These are phyloP conservation scores for Enteromius thamalakanensis DNA, from an alignment of 2,797 vertebrate species.

Conservation along the genomic window DNA sequence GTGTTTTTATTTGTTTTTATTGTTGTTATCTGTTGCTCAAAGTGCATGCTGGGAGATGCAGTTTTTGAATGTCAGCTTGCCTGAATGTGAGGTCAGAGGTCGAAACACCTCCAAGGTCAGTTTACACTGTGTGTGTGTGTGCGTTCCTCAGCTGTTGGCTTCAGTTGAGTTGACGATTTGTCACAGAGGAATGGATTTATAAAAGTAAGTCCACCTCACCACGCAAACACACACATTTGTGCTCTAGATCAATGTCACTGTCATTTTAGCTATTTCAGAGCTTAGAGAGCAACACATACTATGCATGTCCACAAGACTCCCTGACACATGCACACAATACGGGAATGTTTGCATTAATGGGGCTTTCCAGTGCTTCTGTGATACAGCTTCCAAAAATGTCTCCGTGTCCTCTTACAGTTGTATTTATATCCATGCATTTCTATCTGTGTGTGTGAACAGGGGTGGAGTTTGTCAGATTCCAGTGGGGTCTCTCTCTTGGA, in stretches of 20 bases:
- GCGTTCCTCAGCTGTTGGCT: constrained; percentile 71
- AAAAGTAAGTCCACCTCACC: constrained; percentile 30
- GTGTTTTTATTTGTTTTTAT: constrained; percentile 75
- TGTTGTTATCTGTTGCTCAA: background rate
- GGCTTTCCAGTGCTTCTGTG: constrained; percentile 66
- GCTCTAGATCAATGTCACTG: background rate
- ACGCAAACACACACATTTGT: constrained; percentile 10
- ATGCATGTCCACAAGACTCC: constrained; percentile 1
- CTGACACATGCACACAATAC: background rate
- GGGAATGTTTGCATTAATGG: constrained; percentile 31
- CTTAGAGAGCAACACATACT: background rate
- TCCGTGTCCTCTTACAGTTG: constrained; percentile 75
- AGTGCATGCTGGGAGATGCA: constrained; percentile 42
- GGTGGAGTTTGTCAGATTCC: constrained; percentile 46
- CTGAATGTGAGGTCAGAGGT: background rate
- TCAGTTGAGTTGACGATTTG: constrained; percentile 62
- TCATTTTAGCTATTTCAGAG: constrained; percentile 20
- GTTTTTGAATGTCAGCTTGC: constrained; percentile 26
- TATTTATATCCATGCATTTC: constrained; percentile 77
- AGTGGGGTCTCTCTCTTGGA: constrained; percentile 32
- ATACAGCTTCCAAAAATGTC: constrained; percentile 73
- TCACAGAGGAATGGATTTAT: constrained; percentile 30
- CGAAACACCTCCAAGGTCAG: constrained; percentile 37
- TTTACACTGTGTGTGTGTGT: constrained; percentile 37
- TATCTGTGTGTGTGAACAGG: constrained; percentile 33